These are phyloP conservation scores for Planiliza haematocheilus DNA, from an alignment of 2,113 vertebrate species.

Conservation along the genomic window DNA sequence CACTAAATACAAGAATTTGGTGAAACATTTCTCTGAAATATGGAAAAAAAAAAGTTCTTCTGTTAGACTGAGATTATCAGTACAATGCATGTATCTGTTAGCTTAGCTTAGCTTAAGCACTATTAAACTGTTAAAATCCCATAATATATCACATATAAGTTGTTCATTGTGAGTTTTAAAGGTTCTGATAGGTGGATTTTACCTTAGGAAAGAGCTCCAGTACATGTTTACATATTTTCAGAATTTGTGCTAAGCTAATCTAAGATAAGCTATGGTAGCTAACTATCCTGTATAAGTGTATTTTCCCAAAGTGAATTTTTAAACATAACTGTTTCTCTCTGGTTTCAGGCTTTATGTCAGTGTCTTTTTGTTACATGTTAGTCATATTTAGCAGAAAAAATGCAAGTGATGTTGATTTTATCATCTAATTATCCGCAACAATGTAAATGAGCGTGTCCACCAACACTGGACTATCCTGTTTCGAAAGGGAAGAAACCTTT, in stretches of 20 bases:
- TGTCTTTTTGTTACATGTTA: not conserved
- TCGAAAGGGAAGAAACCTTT: not conserved
- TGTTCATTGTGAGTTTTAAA: too few species aligned
- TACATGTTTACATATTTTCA: not conserved
- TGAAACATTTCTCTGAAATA: too few species aligned
- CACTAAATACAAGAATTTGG: too few species aligned
- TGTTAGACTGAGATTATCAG: too few species aligned
- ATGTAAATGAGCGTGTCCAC: not conserved
- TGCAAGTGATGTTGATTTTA: not conserved
- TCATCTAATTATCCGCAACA: not conserved
- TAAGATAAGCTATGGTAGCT: conserved; percentile 1
- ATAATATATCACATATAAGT: too few species aligned
- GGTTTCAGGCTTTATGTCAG: not conserved
- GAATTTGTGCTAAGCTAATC: conserved; percentile 1
- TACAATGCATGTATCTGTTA: too few species aligned
- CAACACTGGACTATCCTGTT: not conserved
- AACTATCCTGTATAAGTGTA: not conserved
- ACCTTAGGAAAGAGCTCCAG: too few species aligned
- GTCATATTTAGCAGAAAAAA: not conserved
- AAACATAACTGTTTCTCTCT: not conserved
- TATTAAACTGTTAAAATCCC: too few species aligned
- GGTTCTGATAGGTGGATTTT: not conserved
- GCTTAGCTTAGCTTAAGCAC: too few species aligned
- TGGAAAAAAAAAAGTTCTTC: too few species aligned
- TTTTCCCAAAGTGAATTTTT: too few species aligned